These are phyloP conservation scores for Bombylius major DNA, from an alignment of 2,888 invertebrate genomes.

Conservation along the genomic window DNA sequence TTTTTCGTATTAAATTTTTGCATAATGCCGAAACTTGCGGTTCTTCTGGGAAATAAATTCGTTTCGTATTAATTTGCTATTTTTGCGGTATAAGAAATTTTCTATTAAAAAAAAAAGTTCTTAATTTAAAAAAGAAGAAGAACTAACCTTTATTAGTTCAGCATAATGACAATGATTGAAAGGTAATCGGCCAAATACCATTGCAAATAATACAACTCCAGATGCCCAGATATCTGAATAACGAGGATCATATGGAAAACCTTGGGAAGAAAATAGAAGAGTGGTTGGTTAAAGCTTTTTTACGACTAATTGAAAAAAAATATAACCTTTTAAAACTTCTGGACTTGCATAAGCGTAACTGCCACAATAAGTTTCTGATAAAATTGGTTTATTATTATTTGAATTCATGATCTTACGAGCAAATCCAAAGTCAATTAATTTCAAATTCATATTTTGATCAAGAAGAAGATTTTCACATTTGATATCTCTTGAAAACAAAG, in stretches of 20 bases:
- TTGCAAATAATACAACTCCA: constrained; percentile 77
- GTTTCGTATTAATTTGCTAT: constrained; percentile 42
- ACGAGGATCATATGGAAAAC: constrained; percentile 71
- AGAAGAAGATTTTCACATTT: background rate
- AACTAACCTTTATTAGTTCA: constrained; percentile 52
- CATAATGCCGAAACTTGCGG: constrained; percentile 53
- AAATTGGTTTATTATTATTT: no score
- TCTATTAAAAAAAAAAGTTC: constrained; percentile 29
- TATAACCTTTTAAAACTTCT: constrained; percentile 55
- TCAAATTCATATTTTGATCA: constrained; percentile 47
- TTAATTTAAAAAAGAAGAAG: constrained; percentile 36
- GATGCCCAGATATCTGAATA: constrained; percentile 79
- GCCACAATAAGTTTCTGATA: constrained; percentile 39
- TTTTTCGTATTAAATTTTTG: constrained; percentile 54
- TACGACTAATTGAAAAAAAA: background rate
- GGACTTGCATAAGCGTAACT: constrained; percentile 86
- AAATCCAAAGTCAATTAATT: constrained; percentile 73
- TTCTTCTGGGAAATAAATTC: constrained; percentile 36
- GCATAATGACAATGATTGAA: constrained; percentile 72
- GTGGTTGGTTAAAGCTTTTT: no score
- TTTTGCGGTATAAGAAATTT: constrained; percentile 44
- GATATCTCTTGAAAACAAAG: background rate
- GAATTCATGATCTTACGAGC: constrained; percentile 58
- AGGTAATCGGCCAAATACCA: constrained; percentile 66
- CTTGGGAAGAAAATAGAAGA: constrained; percentile 33